phyloP scores from a whole-genome alignment of 2,113 vertebrate species.

The Motacilla tschutschensis region DNA sequence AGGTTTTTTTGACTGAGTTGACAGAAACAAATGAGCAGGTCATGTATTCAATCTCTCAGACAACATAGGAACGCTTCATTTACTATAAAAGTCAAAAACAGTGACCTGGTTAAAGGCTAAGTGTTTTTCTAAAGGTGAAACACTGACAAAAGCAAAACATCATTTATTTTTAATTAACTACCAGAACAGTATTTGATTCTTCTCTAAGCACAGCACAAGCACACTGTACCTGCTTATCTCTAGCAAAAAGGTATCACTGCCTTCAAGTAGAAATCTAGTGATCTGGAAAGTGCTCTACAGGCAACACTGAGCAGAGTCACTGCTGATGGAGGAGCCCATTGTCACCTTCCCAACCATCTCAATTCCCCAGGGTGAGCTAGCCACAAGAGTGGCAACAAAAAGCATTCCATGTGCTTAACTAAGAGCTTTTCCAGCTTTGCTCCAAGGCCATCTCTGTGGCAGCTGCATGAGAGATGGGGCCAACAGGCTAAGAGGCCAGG shows the following conservation, averaged over 20 bases:
- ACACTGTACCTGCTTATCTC: background rate
- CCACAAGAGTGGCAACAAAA: background rate
- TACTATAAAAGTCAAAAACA: background rate
- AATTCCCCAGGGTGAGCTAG: background rate
- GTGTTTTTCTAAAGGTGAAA: slow-evolving; percentile 9
- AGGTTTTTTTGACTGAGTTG: background rate
- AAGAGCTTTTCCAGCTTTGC: background rate
- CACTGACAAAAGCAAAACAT: slow-evolving; percentile 15
- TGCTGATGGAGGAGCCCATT: background rate
- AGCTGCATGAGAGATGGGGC: background rate
- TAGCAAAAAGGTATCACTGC: background rate
- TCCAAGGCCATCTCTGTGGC: no score
- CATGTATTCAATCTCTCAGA: background rate
- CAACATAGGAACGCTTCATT: background rate
- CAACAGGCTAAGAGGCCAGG: background rate
- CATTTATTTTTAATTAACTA: slow-evolving; percentile 44
- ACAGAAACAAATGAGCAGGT: background rate
- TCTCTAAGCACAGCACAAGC: background rate
- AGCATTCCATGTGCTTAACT: background rate
- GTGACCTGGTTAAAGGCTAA: slow-evolving; percentile 17
- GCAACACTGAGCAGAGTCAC: background rate
- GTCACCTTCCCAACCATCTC: background rate
- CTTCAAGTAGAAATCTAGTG: background rate
- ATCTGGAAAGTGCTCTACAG: background rate
- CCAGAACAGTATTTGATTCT: background rate